Base-by-base conservation (phyloP, 2,113 vertebrate species). In the Boleophthalmus pectinirostris region DNA sequence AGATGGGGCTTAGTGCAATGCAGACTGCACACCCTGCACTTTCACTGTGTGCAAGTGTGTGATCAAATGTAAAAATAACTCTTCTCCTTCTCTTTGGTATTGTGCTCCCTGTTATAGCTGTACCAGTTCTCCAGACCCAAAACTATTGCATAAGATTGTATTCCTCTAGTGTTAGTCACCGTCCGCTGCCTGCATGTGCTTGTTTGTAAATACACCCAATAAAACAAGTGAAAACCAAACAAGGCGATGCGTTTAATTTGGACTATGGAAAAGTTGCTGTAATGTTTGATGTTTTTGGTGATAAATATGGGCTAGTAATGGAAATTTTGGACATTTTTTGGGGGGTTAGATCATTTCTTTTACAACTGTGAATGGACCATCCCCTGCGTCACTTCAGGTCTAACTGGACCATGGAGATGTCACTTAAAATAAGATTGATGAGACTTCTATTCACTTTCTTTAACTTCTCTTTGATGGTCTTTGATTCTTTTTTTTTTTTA, bases 131-230 rank as follows among this genome's bases (percentile, higher is more conserved):
- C 72, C 90, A 87, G 88, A 85, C 84, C 29, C 29, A 15, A 24
- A 71, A 82, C 82, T 90, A 78, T 85, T 85, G 71, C 78, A 83
- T 89, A 88, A 85, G 85, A 79, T 90, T 72, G 88, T 87, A 78
- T 85, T 82, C 88, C 77, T 79, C 74, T 90, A 87, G 85, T 89
- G 85, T 90, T 89, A 83, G 87, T 91, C 91, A 85, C 77, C 82
- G 87, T 89, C 83, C 77, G 85, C 76, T 78, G 89, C 88, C 90
- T 93, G 93, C 93, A 94, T 94, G 93, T 92, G 93, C 91, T 92
- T 93, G 92, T 93, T 92, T 94, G 92, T 94, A 94, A 91, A 93
- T 93, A 93, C 90, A 93, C 86, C 69, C 86, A 94, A 94, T 93
- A 94, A 94, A 93, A 73, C 66, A 74, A 82, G 75, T 84, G 88